Conservation (phyloP, 37 sponge, comb jelly and placozoan species). For the Aplysina aerophoba region DNA sequence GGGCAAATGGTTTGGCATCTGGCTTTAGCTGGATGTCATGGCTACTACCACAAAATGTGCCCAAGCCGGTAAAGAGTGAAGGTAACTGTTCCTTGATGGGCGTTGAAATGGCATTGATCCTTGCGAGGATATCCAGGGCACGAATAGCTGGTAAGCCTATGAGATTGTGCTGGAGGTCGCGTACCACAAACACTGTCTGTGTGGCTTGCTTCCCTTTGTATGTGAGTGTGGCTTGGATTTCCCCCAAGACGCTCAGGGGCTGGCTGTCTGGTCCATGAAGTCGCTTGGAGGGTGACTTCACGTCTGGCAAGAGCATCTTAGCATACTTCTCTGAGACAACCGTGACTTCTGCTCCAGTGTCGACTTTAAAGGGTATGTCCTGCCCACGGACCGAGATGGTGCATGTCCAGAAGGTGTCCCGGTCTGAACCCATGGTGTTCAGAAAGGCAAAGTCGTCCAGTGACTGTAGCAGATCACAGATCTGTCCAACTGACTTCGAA, state of each 20-base stretch:
- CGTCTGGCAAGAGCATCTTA: neutral
- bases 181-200: constrained; percentile 36
- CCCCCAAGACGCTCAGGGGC: constrained; percentile 28
- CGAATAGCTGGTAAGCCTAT: constrained; percentile 44
- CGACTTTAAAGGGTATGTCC: constrained; percentile 39
- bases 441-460: constrained; percentile 22
- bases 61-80: constrained; percentile 32
- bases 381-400: constrained; percentile 5
- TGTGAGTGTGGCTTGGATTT: constrained; percentile 15
- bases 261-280: constrained; percentile 32
- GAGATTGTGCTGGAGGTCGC: constrained; percentile 31
- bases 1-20: constrained; percentile 33
- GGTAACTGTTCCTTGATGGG: constrained; percentile 31
- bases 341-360: constrained; percentile 52
- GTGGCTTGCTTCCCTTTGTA: constrained; percentile 9
- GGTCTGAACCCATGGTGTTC: constrained; percentile 4
- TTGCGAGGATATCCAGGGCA: constrained; percentile 32
- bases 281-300: constrained; percentile 22
- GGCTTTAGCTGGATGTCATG: constrained; percentile 25
- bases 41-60: constrained; percentile 19
- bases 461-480: neutral
- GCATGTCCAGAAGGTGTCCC: neutral
- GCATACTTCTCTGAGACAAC: constrained; percentile 15
- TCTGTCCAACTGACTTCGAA: constrained; percentile 17
- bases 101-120: neutral